These are phyloP conservation scores for Bubo blakistoni DNA, from an alignment of 2,113 vertebrate genomes.

Conservation along the genomic window DNA sequence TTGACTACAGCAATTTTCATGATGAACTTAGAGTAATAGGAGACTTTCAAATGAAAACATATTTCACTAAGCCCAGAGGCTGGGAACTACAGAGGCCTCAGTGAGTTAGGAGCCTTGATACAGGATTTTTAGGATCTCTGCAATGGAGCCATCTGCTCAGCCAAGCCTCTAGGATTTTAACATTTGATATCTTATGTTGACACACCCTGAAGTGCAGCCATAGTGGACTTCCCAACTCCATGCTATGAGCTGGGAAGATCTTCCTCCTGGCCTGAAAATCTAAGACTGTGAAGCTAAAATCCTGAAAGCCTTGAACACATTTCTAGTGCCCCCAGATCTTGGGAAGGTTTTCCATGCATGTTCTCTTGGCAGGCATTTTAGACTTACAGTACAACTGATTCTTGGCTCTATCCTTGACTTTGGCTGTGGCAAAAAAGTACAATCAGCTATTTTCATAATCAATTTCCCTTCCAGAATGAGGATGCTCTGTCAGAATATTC, in stretches of 20 bases:
- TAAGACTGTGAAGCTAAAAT: neutral
- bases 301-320: neutral
- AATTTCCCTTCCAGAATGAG: neutral
- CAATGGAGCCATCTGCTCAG: neutral
- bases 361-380: neutral
- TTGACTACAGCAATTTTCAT: neutral
- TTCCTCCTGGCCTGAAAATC: neutral
- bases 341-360: neutral
- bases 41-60: neutral
- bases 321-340: neutral
- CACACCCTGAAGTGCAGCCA: neutral
- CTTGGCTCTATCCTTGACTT: neutral
- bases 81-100: neutral
- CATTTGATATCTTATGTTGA: neutral
- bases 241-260: neutral
- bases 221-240: neutral
- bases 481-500: neutral
- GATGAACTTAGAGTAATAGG: neutral
- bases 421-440: neutral
- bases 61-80: neutral
- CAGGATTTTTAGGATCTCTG: neutral
- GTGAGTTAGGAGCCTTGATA: neutral
- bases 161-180: neutral
- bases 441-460: neutral
- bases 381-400: neutral